Evolutionary conservation across 1,140 invertebrate species (phyloP), one percentile per base, ranked within the genome.

Genomic region (Drosophila arizonae): DNA sequence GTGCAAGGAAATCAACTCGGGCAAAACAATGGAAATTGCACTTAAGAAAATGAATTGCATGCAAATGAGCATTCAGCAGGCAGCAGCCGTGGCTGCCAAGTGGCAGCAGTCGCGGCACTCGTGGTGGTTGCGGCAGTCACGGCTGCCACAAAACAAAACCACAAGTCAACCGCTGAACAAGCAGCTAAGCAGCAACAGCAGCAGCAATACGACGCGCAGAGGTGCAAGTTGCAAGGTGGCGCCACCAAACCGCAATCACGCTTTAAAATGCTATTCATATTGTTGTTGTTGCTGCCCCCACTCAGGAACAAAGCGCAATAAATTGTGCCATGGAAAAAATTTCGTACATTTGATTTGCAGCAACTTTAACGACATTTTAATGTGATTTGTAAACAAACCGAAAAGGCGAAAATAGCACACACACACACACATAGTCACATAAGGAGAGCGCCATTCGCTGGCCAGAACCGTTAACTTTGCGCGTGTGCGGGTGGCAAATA

Each of bases 291-390:
- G 33, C 13, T 39, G 33, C 39, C 26, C 50, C 24, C 26, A 26
- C 50, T 26, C 13, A 24, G 13, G 13, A 8, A 2, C 43, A 62
- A 17, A 58, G 68, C 52, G 77, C 65, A 77, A 87, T 87, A 87
- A 88, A 88, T 88, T 88, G 77, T 52, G 54, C 73, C 71, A 87
- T 73, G 82, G 79, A 75, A 79, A 71, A 87, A 80, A 46, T 46
- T 79, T 81, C 76, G 82, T 69, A 79, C 81, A 90, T 90, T 90
- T 90, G 81, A 90, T 90, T 89, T 90, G 71, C 76, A 76, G 71
- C 72, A 77, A 73, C 86, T 90, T 90, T 90, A 90, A 90, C 79
- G 87, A 90, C 87, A 90, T 90, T 90, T 90, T 90, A 90, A 90
- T 90, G 86, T 65, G 86, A 73, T 72, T 86, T 71, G 60, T 69